These are phyloP conservation scores for Meloidogyne floridensis DNA, from an alignment of 1,140 invertebrate species.

Conservation along the genomic window DNA sequence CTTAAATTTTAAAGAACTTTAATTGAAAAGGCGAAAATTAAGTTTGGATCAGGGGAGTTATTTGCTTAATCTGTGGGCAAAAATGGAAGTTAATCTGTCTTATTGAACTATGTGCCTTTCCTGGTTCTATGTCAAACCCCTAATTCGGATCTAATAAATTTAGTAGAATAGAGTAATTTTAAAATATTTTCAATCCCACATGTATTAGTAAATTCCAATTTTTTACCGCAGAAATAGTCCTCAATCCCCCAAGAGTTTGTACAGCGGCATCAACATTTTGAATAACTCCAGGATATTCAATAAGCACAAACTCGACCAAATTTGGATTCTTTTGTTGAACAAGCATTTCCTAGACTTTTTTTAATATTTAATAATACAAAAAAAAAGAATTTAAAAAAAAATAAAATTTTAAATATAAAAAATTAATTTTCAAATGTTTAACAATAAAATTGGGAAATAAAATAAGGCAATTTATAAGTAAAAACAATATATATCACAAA, in stretches of 20 bases:
- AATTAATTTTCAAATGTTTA: background rate
- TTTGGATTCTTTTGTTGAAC: constrained; percentile 5
- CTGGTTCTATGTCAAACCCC: too few relatives aligned
- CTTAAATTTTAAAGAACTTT: constrained; percentile 41
- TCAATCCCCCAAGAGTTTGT: constrained; percentile 56
- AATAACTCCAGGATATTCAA: constrained; percentile 60
- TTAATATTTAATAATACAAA: background rate
- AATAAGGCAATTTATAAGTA: background rate
- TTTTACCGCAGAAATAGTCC: constrained; percentile 40
- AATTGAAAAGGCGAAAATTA: too few relatives aligned
- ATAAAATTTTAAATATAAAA: background rate
- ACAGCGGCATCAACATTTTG: constrained; percentile 56
- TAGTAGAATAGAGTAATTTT: constrained; percentile 20
- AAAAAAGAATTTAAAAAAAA: background rate
- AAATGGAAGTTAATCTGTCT: too few relatives aligned
- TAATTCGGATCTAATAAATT: background rate
- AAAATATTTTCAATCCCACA: too few relatives aligned
- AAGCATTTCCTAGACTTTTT: background rate
- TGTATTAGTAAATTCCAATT: background rate
- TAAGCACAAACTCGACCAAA: constrained; percentile 43
- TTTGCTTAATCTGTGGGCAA: too few relatives aligned
- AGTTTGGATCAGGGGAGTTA: too few relatives aligned
- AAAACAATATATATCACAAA: background rate
- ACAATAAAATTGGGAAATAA: background rate
- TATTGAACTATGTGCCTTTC: too few relatives aligned